These are phyloP conservation scores for Teleopsis dalmanni DNA, from an alignment of 1,140 invertebrate species.

Conservation along the genomic window DNA sequence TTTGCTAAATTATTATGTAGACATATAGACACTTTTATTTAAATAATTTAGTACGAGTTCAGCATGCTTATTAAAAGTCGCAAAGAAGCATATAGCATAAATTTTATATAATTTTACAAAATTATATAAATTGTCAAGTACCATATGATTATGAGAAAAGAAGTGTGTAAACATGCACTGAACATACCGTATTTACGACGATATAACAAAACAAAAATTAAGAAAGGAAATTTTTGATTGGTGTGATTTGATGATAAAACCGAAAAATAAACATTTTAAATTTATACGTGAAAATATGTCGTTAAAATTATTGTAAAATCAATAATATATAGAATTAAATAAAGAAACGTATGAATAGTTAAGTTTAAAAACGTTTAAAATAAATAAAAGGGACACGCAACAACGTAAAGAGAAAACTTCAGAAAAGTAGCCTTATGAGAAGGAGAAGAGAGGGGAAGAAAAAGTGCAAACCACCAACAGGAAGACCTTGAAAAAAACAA, in stretches of 20 bases:
- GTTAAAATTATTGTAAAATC: conserved; percentile 1
- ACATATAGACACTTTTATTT: too few relatives aligned
- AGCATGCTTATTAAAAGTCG: too few relatives aligned
- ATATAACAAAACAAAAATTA: conserved; percentile 8
- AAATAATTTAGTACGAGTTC: too few relatives aligned
- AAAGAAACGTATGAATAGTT: not conserved
- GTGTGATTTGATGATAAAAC: conserved; percentile 7
- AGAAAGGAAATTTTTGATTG: too few relatives aligned
- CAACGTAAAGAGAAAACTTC: conserved; percentile 5
- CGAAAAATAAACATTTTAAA: not conserved
- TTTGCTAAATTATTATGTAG: too few relatives aligned
- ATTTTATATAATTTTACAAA: too few relatives aligned
- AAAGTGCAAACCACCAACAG: not conserved
- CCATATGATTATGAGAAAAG: too few relatives aligned
- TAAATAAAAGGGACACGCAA: conserved; percentile 11
- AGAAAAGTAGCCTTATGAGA: not conserved
- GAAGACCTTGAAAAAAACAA: conserved; percentile 10
- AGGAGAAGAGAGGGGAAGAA: not conserved
- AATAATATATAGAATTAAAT: conserved; percentile 1
- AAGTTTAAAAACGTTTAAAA: conserved; percentile 1
- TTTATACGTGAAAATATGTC: too few relatives aligned
- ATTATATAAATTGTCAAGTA: too few relatives aligned
- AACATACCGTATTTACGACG: too few relatives aligned
- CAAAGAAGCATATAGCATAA: too few relatives aligned
- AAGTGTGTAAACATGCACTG: too few relatives aligned